A percentile compares a stretch with the other conserved stretches of the same genome.
phyloP scores from a whole-genome alignment of 2,797 vertebrate species.

The Leptoclinus maculatus region DNA sequence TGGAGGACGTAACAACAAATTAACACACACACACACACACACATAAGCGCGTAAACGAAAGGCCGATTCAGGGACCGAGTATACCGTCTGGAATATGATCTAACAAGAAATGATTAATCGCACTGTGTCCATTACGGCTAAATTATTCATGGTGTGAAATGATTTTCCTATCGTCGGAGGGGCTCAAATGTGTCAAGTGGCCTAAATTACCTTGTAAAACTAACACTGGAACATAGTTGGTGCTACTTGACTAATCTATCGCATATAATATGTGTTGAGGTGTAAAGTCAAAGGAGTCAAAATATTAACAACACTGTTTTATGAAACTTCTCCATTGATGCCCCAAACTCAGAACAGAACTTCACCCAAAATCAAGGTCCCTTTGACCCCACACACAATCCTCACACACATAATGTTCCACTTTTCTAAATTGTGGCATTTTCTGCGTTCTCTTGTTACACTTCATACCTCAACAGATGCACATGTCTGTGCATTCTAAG shows the following conservation, averaged over 20 bases:
- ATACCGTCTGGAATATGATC: conserved; percentile 42
- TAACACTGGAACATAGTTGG: neutral
- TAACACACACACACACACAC: neutral
- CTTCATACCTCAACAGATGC: neutral
- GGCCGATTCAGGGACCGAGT: conserved; percentile 13
- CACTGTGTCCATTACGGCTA: conserved; percentile 17
- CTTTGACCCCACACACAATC: neutral
- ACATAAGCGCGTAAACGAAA: neutral
- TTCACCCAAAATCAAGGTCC: neutral
- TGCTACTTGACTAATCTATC: neutral
- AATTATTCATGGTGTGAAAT: conserved; percentile 59
- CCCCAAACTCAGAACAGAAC: neutral
- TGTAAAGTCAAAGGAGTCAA: neutral
- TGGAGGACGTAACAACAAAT: neutral
- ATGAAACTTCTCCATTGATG: neutral
- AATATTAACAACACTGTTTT: neutral
- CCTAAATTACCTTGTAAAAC: conserved; percentile 33
- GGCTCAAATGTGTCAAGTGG: conserved; percentile 39
- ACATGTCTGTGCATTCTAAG: neutral
- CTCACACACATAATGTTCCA: neutral
- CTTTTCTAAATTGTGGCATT: neutral
- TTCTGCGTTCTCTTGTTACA: neutral
- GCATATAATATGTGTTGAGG: neutral
- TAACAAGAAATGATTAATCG: conserved; percentile 6
- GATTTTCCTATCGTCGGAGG: conserved; percentile 18